Evolutionary conservation across 2,797 vertebrate species (phyloP), one percentile per base, ranked within the genome.

Genomic region (Morus bassanus): DNA sequence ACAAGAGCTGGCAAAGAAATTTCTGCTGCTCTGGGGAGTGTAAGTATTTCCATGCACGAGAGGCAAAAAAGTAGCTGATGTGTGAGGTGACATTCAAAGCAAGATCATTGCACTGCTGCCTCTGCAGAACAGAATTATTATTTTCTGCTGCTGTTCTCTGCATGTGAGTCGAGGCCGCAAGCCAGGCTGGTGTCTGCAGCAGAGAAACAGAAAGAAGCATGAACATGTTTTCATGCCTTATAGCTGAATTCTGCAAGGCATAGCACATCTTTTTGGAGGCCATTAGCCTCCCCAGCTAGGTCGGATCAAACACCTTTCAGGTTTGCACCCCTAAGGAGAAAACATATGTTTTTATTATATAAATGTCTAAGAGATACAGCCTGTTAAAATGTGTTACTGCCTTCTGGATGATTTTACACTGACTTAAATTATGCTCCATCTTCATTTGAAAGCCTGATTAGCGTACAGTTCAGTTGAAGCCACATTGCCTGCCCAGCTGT

Each of bases 21-120:
- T 69, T 73, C 69, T 67, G 27, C 59, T 0, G 4, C 53, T 93
- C 72, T 94, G 72, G 64, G 61, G 41, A 85, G 67, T 0, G 0
- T 72, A 92, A 95, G 53, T 41, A 81, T 21, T 80, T 84, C 91
- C 61, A 75, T 13, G 68, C 72, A 68, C 31, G 61, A 92, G 81
- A 95, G 69, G 79, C 65, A 94, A 88, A 86, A 91, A 88, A 63
- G 53, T 41, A 92, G 91, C 76, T 95, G 92, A 92, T 86, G 85
- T 72, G 87, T 67, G 93, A 94, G 93, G 91, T 93, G 94, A 94
- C 94, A 94, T 97, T 96, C 93, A 95, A 95, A 93, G 94, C 57
- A 74, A 88, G 84, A 88, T 57, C 37, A 33, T 12, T 30, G 87
- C 92, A 78, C 87, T 88, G 92, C 95, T 96, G 91, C 91, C 64